Evolutionary conservation across 2,888 invertebrate genomes (phyloP).

Genomic region (Lycocerus yunnanus): DNA sequence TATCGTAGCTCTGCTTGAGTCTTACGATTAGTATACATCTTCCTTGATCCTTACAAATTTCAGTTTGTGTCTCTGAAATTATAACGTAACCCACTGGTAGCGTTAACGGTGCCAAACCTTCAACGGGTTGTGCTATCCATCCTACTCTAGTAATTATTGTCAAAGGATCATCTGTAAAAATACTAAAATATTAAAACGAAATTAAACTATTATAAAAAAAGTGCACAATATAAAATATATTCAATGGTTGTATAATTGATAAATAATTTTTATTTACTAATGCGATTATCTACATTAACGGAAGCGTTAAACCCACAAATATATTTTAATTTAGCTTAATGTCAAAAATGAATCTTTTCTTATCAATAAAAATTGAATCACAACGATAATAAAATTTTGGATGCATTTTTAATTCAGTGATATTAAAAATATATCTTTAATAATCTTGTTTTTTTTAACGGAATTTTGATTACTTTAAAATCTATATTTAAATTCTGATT

Average conservation of each 20-base stretch:
- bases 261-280: background rate
- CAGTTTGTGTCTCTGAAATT: background rate
- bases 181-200: background rate
- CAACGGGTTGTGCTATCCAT: background rate
- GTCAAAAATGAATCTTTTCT: background rate
- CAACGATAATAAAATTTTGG: no score
- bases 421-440: no score
- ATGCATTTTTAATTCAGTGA: no score
- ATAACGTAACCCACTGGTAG: background rate
- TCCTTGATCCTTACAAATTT: background rate
- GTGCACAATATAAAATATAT: background rate
- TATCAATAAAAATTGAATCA: background rate
- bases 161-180: background rate
- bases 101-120: background rate
- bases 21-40: slow-evolving; percentile 39
- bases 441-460: background rate
- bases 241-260: background rate
- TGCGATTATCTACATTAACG: background rate
- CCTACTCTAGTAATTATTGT: background rate
- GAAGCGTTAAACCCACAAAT: background rate
- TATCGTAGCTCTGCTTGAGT: slow-evolving; percentile 69
- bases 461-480: background rate
- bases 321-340: background rate
- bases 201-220: background rate
- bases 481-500: background rate